Evolutionary conservation across 2,888 invertebrate species (phyloP).

Genomic region (Nomada fucata): DNA sequence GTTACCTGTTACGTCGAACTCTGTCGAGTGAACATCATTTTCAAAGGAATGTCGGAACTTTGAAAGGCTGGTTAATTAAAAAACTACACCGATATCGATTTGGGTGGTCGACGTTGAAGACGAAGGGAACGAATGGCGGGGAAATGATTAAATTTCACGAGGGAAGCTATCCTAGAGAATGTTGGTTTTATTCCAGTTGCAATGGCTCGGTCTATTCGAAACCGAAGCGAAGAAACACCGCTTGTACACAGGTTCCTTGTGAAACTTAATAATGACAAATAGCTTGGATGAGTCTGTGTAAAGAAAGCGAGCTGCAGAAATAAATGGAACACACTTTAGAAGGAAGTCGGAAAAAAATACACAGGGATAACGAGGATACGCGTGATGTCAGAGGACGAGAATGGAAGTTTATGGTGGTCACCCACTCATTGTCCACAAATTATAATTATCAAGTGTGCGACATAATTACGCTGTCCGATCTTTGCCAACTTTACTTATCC

Average conservation of each 20-base stretch:
- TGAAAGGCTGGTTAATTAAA: slow-evolving; percentile 27
- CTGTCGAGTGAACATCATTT: slow-evolving; percentile 15
- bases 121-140: not conserved
- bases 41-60: slow-evolving; percentile 13
- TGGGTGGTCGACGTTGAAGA: not conserved
- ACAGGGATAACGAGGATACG: slow-evolving; percentile 55
- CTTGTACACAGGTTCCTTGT: not conserved
- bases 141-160: not conserved
- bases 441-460: slow-evolving; percentile 31
- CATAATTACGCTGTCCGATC: slow-evolving; percentile 11
- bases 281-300: slow-evolving; percentile 34
- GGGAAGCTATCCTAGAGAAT: not conserved
- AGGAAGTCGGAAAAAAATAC: slow-evolving; percentile 32
- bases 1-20: not conserved
- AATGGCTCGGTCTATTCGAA: not conserved
- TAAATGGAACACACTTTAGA: slow-evolving; percentile 52
- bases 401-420: slow-evolving; percentile 40
- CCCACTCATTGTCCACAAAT: slow-evolving; percentile 15
- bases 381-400: slow-evolving; percentile 18
- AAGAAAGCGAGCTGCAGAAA: slow-evolving; percentile 40
- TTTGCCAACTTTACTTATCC: not conserved
- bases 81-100: slow-evolving; percentile 10
- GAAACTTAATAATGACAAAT: slow-evolving; percentile 64
- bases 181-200: not conserved
- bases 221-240: slow-evolving; percentile 10